Conservation (phyloP, 2,797 vertebrate species). For the Brachymystax lenok region DNA sequence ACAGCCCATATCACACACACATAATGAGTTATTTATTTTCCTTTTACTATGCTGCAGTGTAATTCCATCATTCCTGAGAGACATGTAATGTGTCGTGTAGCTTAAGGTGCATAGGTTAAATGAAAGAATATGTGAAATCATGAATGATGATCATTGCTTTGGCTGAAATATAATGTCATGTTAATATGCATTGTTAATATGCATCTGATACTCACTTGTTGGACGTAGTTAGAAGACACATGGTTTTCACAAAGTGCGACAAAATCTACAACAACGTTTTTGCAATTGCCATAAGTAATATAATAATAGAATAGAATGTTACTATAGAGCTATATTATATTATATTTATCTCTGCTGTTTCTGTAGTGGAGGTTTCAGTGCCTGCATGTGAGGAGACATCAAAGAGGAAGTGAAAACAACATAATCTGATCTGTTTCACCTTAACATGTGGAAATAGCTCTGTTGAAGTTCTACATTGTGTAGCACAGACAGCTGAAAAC, state of each 20-base stretch:
- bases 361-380: neutral
- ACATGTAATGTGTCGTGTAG: neutral
- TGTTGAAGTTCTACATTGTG: neutral
- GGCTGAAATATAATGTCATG: neutral
- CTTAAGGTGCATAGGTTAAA: too few species aligned
- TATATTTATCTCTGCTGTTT: neutral
- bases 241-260: neutral
- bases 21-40: neutral
- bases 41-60: neutral
- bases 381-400: neutral
- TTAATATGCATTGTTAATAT: neutral
- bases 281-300: neutral
- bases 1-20: neutral
- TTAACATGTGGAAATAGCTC: neutral
- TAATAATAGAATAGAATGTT: neutral
- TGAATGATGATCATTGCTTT: neutral
- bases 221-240: neutral
- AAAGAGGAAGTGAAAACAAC: conserved; percentile 1
- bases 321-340: neutral
- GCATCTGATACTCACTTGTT: neutral
- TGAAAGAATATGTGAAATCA: neutral
- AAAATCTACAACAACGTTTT: neutral
- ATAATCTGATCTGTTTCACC: neutral
- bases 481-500: neutral
- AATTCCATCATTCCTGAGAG: neutral